Evolutionary conservation across 1,140 invertebrate species (phyloP).

Genomic region (Pseudomyrmex concolor): DNA sequence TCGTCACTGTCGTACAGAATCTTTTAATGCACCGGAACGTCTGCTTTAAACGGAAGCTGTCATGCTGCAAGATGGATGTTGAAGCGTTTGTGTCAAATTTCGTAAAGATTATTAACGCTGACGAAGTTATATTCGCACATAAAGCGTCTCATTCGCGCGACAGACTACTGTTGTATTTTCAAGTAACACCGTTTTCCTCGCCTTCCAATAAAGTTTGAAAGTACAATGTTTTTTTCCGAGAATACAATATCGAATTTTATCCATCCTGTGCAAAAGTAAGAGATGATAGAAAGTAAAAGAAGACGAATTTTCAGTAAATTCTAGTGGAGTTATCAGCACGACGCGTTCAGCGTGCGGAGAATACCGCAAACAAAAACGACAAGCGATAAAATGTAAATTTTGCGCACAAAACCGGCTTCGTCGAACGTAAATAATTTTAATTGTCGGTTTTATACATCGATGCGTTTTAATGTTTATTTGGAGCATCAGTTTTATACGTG

Average conservation of each 20-base stretch:
- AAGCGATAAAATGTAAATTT: conserved; percentile 63
- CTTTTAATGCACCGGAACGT: conserved; percentile 55
- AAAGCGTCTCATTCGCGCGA: background rate
- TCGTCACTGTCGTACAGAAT: conserved; percentile 33
- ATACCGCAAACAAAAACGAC: conserved; percentile 54
- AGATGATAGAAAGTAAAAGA: background rate
- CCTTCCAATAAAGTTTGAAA: background rate
- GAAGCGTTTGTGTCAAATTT: conserved; percentile 46
- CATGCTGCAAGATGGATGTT: conserved; percentile 55
- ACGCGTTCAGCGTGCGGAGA: conserved; percentile 47
- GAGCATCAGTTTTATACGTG: conserved; percentile 1
- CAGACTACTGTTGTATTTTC: background rate
- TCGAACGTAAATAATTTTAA: conserved; percentile 60
- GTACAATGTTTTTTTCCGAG: background rate
- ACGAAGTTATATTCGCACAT: conserved; percentile 5
- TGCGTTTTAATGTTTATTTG: conserved; percentile 42
- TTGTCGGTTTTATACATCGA: conserved; percentile 55
- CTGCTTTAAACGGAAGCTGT: conserved; percentile 52
- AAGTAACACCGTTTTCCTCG: background rate
- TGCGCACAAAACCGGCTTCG: conserved; percentile 16
- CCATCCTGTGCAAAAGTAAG: background rate
- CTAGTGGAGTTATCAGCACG: conserved; percentile 49
- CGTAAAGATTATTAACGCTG: conserved; percentile 37
- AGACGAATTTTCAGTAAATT: conserved; percentile 44
- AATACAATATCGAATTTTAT: conserved; percentile 7